Conservation (phyloP, 2,113 vertebrate genomes). For the Petrocephalus microphthalmus region DNA sequence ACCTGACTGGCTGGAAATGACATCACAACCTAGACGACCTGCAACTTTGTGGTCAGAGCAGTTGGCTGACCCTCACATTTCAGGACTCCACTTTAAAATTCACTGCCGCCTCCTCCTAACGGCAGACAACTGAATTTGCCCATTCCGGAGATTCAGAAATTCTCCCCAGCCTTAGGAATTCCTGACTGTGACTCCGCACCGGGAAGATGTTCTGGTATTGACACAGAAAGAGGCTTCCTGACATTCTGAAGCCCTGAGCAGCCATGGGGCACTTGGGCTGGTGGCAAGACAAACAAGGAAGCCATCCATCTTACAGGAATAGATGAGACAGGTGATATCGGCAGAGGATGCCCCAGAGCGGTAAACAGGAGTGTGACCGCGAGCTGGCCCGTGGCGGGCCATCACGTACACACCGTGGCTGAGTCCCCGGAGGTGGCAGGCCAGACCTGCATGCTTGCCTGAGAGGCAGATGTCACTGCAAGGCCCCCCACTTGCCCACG, state of each 20-base stretch:
- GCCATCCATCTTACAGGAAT: background rate
- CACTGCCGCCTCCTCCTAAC: background rate
- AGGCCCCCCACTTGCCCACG: background rate
- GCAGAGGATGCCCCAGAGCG: background rate
- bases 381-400: background rate
- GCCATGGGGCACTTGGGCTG: background rate
- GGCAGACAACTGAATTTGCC: background rate
- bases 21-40: background rate
- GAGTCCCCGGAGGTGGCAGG: background rate
- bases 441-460: background rate
- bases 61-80: background rate
- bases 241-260: background rate
- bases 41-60: background rate
- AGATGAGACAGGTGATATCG: background rate
- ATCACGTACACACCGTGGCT: background rate
- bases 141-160: background rate
- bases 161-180: background rate
- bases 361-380: background rate
- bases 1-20: background rate
- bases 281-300: background rate
- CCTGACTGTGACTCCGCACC: background rate
- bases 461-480: background rate
- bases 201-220: background rate
- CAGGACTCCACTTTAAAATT: background rate
- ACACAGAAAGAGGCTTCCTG: background rate